These are phyloP conservation scores for Pygocentrus nattereri DNA, from an alignment of 2,797 vertebrate species.

Conservation along the genomic window DNA sequence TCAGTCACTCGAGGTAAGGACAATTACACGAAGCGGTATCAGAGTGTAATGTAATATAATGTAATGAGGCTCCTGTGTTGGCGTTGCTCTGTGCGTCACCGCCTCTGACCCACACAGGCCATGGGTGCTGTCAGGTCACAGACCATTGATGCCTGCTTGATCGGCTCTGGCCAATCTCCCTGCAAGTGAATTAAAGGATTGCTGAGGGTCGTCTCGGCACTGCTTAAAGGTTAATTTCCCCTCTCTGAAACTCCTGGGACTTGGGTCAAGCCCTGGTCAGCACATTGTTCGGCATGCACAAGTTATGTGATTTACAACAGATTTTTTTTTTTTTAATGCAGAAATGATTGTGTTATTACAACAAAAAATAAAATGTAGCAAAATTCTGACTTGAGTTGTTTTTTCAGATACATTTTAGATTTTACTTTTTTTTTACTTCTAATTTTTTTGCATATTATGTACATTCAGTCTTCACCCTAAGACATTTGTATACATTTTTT, in stretches of 20 bases:
- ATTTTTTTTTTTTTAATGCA: too few species aligned
- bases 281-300: background rate
- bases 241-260: slow-evolving; percentile 15
- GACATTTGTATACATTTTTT: background rate
- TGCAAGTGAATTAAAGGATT: slow-evolving; percentile 73
- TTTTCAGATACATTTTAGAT: too few species aligned
- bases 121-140: slow-evolving; percentile 58
- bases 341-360: background rate
- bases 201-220: slow-evolving; percentile 46
- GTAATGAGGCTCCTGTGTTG: background rate
- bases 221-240: slow-evolving; percentile 48
- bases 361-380: background rate
- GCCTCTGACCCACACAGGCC: slow-evolving; percentile 27
- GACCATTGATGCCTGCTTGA: slow-evolving; percentile 61
- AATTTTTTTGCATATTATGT: background rate
- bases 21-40: background rate
- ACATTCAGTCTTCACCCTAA: background rate
- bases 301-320: background rate
- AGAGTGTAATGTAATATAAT: slow-evolving; percentile 5
- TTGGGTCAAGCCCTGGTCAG: background rate
- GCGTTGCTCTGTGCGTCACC: background rate
- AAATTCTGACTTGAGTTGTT: background rate
- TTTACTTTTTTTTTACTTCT: background rate
- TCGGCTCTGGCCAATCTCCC: slow-evolving; percentile 62
- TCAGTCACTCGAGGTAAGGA: background rate